Evolutionary conservation across 2,888 invertebrate genomes (phyloP).

Genomic region (Cyaniris semiargus): DNA sequence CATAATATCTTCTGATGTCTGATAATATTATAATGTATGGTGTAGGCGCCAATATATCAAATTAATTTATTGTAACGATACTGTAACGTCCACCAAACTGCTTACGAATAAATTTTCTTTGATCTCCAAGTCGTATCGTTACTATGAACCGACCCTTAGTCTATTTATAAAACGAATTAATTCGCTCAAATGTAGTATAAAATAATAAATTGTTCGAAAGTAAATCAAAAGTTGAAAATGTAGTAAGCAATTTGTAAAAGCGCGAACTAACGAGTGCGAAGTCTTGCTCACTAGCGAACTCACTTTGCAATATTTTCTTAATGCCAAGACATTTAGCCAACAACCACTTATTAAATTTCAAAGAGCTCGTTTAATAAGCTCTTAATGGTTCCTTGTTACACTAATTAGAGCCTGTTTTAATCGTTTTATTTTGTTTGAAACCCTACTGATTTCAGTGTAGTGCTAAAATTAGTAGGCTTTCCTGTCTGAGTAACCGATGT

Average conservation of each 20-base stretch:
- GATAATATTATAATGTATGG: not conserved
- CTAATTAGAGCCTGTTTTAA: not conserved
- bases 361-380: conserved; percentile 2
- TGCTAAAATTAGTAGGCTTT: not conserved
- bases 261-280: conserved; percentile 1
- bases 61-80: not conserved
- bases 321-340: not conserved
- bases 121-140: not conserved
- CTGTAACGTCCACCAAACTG: not conserved
- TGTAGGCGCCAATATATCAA: not conserved
- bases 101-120: not conserved
- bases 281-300: not conserved
- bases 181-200: not conserved
- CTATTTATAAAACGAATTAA: not conserved
- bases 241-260: conserved; percentile 22
- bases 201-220: conserved; percentile 8
- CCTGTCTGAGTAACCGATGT: not conserved
- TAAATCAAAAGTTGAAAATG: conserved; percentile 12
- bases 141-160: not conserved
- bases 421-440: not conserved
- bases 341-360: not conserved
- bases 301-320: conserved; percentile 19
- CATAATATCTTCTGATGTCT: not conserved
- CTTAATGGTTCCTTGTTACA: not conserved
- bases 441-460: not conserved